Evolutionary conservation across 64 coral and sea anemone species (phyloP), one percentile per base, ranked within the genome.

Genomic region (Pocillopora verrucosa): DNA sequence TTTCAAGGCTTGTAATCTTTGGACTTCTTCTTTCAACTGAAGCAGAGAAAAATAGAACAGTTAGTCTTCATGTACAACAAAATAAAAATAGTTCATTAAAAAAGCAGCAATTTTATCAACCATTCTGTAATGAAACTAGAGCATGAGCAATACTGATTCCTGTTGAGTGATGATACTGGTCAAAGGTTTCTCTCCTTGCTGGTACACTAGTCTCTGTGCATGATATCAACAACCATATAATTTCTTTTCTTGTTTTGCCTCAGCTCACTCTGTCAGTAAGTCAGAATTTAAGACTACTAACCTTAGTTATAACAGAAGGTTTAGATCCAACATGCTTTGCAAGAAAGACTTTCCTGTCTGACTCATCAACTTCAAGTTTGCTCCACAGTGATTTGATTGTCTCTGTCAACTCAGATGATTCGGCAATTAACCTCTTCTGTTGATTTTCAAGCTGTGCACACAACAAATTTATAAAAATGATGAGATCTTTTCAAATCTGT

Each of bases 1-100:
- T 90, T 99, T 99, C 35, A 99, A 76, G 78, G 79, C 94, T 72
- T 99, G 73, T 17, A 99, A 79, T 90, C 94, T 95, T 76, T 99
- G 87, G 72, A 95, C 90, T 76, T 99, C 97, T 20, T 78, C 45
- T 80, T 79, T 95, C 13, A 95, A 78, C 97, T 99, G 80, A 72
- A 88, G 72, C 56, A 15, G 10, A 90, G 13, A 74, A 2, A 16
- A 77, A 34, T 17, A 51, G 3, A 62, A 16, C 41, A 51, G 41
- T 51, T 64, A 56, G 65, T 15, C 22, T 22, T 60, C 15, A 75
- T 51, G 14, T 38, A 36, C 45, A 20, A 15, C 19, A 16, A 11
- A 67, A 76, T 26, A 73, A 38, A 59, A 37, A 88, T 26, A 59
- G 75, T 16, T 56, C 35, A 60, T 36, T 56, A 13, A 19, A 34